These are phyloP conservation scores for Odontamblyopus lacepedii DNA, from an alignment of 2,797 vertebrate genomes.

Conservation along the genomic window DNA sequence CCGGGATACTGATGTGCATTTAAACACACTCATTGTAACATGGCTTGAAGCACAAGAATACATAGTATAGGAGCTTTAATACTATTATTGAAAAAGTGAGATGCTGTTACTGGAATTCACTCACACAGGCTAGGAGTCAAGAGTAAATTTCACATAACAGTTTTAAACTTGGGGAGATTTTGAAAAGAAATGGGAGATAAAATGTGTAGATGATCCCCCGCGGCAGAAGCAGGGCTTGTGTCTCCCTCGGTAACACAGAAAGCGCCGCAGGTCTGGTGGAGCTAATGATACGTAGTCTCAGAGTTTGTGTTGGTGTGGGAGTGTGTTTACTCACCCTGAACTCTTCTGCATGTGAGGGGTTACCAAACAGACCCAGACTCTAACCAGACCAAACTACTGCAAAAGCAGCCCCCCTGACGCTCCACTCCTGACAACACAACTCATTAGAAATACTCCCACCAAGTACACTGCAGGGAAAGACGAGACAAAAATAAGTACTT, in stretches of 20 bases:
- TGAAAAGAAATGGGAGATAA: slow-evolving; percentile 6
- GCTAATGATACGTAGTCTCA: slow-evolving; percentile 21
- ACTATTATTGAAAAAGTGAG: no score
- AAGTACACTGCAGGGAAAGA: neutral
- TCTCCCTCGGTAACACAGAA: neutral
- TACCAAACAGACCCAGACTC: slow-evolving; percentile 61
- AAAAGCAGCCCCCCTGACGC: slow-evolving; percentile 50
- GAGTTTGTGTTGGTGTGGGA: slow-evolving; percentile 2
- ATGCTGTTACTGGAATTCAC: no score
- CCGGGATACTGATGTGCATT: no score
- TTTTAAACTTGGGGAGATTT: neutral
- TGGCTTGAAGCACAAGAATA: no score
- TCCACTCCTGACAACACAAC: neutral
- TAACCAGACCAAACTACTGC: slow-evolving; percentile 56
- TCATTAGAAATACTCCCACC: neutral
- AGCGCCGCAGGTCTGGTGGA: neutral
- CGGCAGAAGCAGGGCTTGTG: neutral
- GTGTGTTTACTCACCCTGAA: slow-evolving; percentile 35
- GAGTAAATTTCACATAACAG: no score
- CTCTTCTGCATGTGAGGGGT: slow-evolving; percentile 59
- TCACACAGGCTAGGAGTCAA: no score
- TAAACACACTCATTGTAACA: no score
- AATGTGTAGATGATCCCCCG: neutral
- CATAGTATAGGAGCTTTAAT: no score
- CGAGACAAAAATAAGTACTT: no score